A percentile compares a stretch with the other conserved stretches of the same genome.
Evolutionary conservation across 2,888 invertebrate genomes (phyloP).

Genomic region (Buathra laborator): DNA sequence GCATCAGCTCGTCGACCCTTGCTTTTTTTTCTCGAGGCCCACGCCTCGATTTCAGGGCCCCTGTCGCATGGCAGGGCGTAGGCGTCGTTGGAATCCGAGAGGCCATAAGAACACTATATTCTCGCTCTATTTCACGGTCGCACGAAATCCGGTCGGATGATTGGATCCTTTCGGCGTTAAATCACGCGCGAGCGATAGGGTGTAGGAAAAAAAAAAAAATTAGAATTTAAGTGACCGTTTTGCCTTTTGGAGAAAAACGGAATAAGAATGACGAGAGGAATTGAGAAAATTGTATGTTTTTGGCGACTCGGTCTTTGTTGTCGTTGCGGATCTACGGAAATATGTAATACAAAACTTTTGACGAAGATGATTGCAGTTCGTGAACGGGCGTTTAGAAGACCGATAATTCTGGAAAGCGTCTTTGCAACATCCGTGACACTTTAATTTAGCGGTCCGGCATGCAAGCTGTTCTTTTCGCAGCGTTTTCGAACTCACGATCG

Average conservation of each 20-base stretch:
- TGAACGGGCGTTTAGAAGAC: constrained; percentile 57
- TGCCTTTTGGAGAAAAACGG: background rate
- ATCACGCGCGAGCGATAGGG: constrained; percentile 11
- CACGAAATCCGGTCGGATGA: constrained; percentile 51
- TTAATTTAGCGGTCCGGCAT: constrained; percentile 63
- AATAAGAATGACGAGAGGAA: constrained; percentile 33
- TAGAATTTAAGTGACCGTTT: constrained; percentile 37
- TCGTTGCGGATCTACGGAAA: constrained; percentile 6
- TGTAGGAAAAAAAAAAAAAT: constrained; percentile 8
- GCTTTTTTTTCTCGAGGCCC: constrained; percentile 40
- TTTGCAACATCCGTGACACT: constrained; percentile 63
- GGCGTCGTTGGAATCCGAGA: constrained; percentile 57
- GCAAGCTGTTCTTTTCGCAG: constrained; percentile 60
- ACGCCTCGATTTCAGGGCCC: constrained; percentile 59
- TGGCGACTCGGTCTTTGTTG: constrained; percentile 1
- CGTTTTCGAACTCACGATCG: background rate
- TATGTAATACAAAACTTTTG: constrained; percentile 22
- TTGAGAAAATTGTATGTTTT: constrained; percentile 68
- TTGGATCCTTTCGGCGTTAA: constrained; percentile 19
- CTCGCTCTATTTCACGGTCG: constrained; percentile 63
- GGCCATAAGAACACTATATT: constrained; percentile 46
- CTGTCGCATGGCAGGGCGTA: constrained; percentile 57
- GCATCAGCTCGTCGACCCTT: constrained; percentile 56
- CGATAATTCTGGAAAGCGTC: constrained; percentile 60
- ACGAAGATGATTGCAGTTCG: constrained; percentile 44